A percentile compares a stretch with the other conserved stretches of the same genome.
Evolutionary conservation across 2,113 vertebrate genomes (phyloP).

Genomic region (Pteropus alecto): DNA sequence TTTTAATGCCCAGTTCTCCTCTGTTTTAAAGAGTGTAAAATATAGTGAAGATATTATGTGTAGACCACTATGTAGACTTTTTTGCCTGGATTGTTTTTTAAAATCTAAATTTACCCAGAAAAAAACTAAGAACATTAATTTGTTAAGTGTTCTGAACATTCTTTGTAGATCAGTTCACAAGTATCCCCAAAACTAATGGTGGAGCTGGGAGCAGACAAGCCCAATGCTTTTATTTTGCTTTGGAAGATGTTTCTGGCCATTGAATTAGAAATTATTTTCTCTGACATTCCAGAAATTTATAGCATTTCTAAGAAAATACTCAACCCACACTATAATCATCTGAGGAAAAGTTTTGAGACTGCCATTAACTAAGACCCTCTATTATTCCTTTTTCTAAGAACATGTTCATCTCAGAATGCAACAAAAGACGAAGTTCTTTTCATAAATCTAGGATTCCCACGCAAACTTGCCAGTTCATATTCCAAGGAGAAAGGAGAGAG

Average conservation of each 20-base stretch:
- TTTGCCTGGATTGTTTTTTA: neutral
- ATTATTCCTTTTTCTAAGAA: neutral
- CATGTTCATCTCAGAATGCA: neutral
- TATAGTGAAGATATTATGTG: neutral
- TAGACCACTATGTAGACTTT: neutral
- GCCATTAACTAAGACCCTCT: neutral
- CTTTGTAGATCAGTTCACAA: neutral
- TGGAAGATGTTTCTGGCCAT: neutral
- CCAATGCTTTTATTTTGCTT: neutral
- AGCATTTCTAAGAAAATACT: neutral
- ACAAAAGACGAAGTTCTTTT: neutral
- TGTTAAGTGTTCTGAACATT: neutral
- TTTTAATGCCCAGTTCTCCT: neutral
- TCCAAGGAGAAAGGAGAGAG: neutral
- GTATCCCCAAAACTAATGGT: neutral
- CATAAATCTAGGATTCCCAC: neutral
- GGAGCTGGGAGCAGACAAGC: neutral
- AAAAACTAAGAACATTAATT: neutral
- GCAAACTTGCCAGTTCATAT: neutral
- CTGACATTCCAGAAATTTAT: neutral
- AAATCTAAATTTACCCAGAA: neutral
- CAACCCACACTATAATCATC: neutral
- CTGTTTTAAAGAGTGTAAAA: neutral
- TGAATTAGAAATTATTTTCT: neutral
- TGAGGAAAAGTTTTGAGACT: neutral